Percentiles rank a stretch among this genome's conserved stretches.
These are phyloP conservation scores for Caenorhabditis imperialis DNA, from an alignment of 2,888 invertebrate genomes.

Conservation along the genomic window DNA sequence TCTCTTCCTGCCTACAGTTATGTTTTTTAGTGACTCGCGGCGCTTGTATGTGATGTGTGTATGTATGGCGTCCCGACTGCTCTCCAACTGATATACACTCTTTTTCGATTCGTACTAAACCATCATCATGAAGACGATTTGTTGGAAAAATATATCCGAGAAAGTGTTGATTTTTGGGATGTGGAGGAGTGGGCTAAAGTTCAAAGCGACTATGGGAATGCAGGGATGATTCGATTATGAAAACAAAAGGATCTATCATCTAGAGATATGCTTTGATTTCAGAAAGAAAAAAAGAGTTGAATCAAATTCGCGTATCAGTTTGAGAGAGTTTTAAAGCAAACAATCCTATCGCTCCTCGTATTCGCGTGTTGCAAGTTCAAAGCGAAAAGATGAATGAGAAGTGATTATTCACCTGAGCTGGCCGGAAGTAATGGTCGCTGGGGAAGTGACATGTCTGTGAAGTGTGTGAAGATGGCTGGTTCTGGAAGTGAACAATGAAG, in stretches of 20 bases:
- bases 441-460: slow-evolving; percentile 34
- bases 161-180: too few species aligned
- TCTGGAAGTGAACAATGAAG: slow-evolving; percentile 1
- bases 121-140: too few species aligned
- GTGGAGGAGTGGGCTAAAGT: too few species aligned
- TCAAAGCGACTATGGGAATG: too few species aligned
- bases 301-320: too few species aligned
- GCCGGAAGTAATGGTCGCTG: slow-evolving; percentile 47
- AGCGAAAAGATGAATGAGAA: not conserved
- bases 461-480: slow-evolving; percentile 16
- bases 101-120: slow-evolving; percentile 36
- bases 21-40: slow-evolving; percentile 50
- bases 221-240: too few species aligned
- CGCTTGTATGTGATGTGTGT: slow-evolving; percentile 24
- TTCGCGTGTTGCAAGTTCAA: not conserved
- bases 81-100: slow-evolving; percentile 36
- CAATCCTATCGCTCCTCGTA: too few species aligned
- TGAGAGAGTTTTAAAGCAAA: too few species aligned
- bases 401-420: slow-evolving; percentile 41
- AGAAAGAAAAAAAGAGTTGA: too few species aligned
- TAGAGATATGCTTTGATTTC: too few species aligned
- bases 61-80: slow-evolving; percentile 30
- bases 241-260: not conserved
- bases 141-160: too few species aligned
- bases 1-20: slow-evolving; percentile 29